Base-by-base conservation (phyloP, 2,797 vertebrate species). In the Sphaeramia orbicularis region DNA sequence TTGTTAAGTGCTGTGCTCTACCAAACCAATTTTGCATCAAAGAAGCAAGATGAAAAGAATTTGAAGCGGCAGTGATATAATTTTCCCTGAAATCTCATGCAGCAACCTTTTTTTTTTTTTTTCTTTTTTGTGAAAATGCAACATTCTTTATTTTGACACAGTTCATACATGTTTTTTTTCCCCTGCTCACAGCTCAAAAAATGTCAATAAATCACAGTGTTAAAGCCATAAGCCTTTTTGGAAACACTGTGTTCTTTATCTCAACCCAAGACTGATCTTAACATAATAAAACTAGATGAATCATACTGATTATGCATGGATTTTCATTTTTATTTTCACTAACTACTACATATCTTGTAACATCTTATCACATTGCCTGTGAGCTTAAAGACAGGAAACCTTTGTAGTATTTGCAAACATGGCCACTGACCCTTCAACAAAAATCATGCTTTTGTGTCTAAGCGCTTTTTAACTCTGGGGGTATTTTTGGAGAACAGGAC, bases 1-100 rank as follows among this genome's bases (percentile, higher is more conserved):
- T 75, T 85, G 73, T 83, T 80, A 86, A 88, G 89, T 87, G 85
- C 76, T 74, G 52, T 9, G 56, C 78, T 83, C 72, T 72, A 85
- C 74, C 61, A 84, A 89, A 86, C 73, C 83, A 86, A 88, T 89
- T 91, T 84, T 81, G 80, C 84, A 89, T 90, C 80, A 91, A 87
- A 91, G 82, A 71, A 73, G 73, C 71, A 49, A 81, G 73, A 91
- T 90, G 81, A 89, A 91, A 90, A 85, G 66, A 79, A 89, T 80
- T 76, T 82, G 78, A 74, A 78, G 80, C 14, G 53, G 86, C 85
- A 88, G 80, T 79, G 71, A 86, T 85, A 82, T 71, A 11, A 71
- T 85, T 87, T 86, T 49, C 53, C 49, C 59, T 53, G 50, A 84
- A 89, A 85, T 85, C 68, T 75, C 57, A 65, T 47, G 45, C 42